Base-by-base conservation (phyloP, 1,140 invertebrate species). In the Yoshiicerus persimilis region DNA sequence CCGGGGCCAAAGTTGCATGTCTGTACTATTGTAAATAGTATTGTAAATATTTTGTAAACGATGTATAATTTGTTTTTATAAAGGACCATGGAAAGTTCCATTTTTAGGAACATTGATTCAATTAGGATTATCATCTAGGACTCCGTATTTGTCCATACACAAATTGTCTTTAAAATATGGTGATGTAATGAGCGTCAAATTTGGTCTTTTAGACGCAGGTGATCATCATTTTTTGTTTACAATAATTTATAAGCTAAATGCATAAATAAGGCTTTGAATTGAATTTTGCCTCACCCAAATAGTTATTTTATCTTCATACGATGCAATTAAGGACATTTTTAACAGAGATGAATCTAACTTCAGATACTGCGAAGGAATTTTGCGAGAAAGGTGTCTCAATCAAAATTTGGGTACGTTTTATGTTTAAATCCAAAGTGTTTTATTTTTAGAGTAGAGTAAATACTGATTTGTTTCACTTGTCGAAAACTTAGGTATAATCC, bases 341-440 rank as follows among this genome's bases (percentile, higher is more conserved):
- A 86, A 36, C 34, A 30, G 62, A 30, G 85, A 86, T 30, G 85
- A 64, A 13, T 62, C 27, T 1, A 64, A 66, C 8, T 56, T 34
- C 16, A 32, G 85, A 66, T 30, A 86, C 25, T 70, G 85, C 13
- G 34, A 66, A 70, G 85, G 85, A n/a, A 66, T 86, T 86, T 86
- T 86, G 13, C 20, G n/a, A 25, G 56, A 86, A 38, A 62, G 85
- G 30, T 86, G 47, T 25, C 41, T 86, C 27, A 23, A 66, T 23
- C 85, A 86, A 34, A 86, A 86, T 86, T 66, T 86, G 20, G 85
- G 85, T 86, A 66, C 4, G 9, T 66, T 66, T 66, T 64, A 64
- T 41, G 39, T 41, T 13, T 41, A 13, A 13, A 41, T 41, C 39
- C 39, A 8, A 6, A 41, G 6, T 41, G 20, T 84, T 41, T 41